Conservation (phyloP, 2,113 vertebrate species). For the Carollia perspicillata region DNA sequence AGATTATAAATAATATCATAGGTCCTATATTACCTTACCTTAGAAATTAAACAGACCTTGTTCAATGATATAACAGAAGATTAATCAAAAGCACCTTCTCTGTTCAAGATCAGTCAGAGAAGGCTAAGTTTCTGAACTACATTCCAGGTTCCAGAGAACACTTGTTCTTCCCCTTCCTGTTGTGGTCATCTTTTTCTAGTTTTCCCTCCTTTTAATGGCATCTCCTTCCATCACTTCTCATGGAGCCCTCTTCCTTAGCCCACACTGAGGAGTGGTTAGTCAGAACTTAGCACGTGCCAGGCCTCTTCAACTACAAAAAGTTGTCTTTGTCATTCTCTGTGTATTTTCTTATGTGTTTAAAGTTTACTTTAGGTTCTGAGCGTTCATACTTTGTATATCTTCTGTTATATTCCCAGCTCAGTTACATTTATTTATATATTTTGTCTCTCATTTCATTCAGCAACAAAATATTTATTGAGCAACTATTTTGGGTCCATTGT, state of each 20-base stretch:
- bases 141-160: not conserved
- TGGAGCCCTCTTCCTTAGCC: not conserved
- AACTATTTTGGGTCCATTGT: not conserved
- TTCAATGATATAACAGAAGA: not conserved
- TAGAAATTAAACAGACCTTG: not conserved
- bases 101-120: not conserved
- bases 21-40: not conserved
- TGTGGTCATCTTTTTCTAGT: not conserved
- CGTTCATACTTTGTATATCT: not conserved
- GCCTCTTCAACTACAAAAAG: not conserved
- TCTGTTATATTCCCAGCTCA: not conserved
- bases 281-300: not conserved
- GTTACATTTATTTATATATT: not conserved
- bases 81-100: not conserved
- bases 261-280: not conserved
- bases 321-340: not conserved
- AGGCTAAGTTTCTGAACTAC: not conserved
- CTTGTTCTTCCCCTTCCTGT: not conserved
- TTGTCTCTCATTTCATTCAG: constrained; percentile 20
- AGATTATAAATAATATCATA: constrained; percentile 25
- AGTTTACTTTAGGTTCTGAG: not conserved
- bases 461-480: not conserved
- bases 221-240: not conserved
- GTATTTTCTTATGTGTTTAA: not conserved
- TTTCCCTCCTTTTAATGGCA: not conserved